A percentile compares a stretch with the other conserved stretches of the same genome.
Conservation (phyloP, 2,797 vertebrate genomes). For the Petrocephalus schoutedeni region DNA sequence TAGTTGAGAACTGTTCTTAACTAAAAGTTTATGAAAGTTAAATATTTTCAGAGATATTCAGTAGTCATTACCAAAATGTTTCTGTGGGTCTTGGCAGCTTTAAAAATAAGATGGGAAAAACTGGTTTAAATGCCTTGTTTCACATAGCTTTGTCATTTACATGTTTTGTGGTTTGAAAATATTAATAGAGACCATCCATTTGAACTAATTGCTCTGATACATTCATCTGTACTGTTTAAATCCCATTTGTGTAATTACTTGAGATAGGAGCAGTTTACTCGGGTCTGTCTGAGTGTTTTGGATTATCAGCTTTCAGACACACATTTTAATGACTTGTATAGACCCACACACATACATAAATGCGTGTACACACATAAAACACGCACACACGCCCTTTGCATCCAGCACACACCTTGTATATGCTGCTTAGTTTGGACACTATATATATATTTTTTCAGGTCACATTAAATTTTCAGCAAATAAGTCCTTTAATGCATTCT, state of each 20-base stretch:
- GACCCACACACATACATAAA: constrained; percentile 15
- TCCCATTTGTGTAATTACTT: constrained; percentile 15
- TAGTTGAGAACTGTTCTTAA: neutral
- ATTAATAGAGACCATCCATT: constrained; percentile 18
- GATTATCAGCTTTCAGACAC: constrained; percentile 17
- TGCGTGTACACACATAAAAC: neutral
- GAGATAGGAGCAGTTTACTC: constrained; percentile 2
- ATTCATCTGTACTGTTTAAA: constrained; percentile 17
- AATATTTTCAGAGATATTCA: neutral
- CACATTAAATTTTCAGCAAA: constrained; percentile 35
- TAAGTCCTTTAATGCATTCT: constrained; percentile 36
- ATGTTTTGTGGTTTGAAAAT: constrained; percentile 14
- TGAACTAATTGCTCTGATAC: constrained; percentile 16
- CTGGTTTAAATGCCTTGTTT: neutral
- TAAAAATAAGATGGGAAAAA: constrained; percentile 5
- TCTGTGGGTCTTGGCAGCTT: neutral
- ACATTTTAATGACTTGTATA: constrained; percentile 33
- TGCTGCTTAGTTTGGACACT: constrained; percentile 21
- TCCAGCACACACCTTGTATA: neutral
- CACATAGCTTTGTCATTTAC: constrained; percentile 4
- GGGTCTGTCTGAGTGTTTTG: neutral
- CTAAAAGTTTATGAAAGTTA: neutral
- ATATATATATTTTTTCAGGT: constrained; percentile 26
- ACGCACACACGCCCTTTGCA: neutral
- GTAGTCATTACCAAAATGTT: neutral